A percentile compares a stretch with the other conserved stretches of the same genome.
Conservation (phyloP, 2,113 vertebrate species). For the Albula glossodonta region DNA sequence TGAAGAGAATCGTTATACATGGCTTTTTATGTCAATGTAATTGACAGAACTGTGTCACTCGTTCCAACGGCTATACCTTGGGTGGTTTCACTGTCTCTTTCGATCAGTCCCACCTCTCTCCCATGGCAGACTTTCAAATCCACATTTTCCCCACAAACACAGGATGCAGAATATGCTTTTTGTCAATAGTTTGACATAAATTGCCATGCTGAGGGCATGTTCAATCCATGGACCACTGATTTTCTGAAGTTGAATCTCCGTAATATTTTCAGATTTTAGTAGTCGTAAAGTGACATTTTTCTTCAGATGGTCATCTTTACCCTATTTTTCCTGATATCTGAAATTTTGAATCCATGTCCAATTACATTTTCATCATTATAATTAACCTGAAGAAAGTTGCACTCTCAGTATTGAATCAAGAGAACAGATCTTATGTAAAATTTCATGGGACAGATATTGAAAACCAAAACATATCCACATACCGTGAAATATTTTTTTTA, state of each 20-base stretch:
- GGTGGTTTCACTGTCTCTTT: slow-evolving; percentile 19
- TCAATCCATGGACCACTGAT: neutral
- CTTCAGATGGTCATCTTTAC: neutral
- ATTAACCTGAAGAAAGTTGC: neutral
- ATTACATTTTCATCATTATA: neutral
- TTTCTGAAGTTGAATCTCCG: neutral
- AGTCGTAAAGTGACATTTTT: neutral
- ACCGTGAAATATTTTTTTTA: neutral
- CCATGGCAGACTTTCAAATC: neutral
- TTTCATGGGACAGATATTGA: neutral
- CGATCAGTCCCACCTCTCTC: slow-evolving; percentile 9
- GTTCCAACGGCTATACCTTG: slow-evolving; percentile 16
- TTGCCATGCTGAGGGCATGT: neutral
- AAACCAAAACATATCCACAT: neutral
- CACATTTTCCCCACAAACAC: neutral
- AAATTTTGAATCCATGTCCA: neutral
- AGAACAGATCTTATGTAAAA: neutral
- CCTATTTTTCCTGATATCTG: neutral
- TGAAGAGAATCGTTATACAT: neutral
- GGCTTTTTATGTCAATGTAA: slow-evolving; percentile 14
- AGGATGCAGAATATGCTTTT: neutral
- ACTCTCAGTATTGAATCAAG: neutral
- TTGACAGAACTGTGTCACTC: slow-evolving; percentile 29
- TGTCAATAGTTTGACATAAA: slow-evolving; percentile 22
- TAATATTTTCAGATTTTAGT: slow-evolving; percentile 9